A percentile compares a stretch with the other conserved stretches of the same genome.
Conservation (phyloP, 1,140 invertebrate genomes). For the Diorhabda elongata region DNA sequence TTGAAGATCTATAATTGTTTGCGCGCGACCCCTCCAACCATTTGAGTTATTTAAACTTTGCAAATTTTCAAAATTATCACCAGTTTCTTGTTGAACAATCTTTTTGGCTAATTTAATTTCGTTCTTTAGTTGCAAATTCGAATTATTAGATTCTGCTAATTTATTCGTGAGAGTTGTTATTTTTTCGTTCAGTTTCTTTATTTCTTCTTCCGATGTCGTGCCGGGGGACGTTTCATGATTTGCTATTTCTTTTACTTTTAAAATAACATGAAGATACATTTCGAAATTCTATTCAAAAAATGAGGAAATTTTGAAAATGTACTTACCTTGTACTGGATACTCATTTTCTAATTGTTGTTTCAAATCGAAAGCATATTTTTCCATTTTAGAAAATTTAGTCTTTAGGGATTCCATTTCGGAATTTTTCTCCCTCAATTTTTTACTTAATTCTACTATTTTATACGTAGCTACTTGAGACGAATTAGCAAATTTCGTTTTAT, state of each 20-base stretch:
- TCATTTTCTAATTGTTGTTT: conserved; percentile 21
- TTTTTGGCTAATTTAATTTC: conserved; percentile 61
- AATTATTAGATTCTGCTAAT: conserved; percentile 63
- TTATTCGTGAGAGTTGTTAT: conserved; percentile 57
- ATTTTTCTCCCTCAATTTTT: conserved; percentile 48
- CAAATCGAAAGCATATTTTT: conserved; percentile 37
- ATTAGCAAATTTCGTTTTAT: conserved; percentile 17
- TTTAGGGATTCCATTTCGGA: conserved; percentile 47
- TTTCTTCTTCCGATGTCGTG: conserved; percentile 34
- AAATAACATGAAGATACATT: neutral
- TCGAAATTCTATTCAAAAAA: neutral
- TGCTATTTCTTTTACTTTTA: neutral
- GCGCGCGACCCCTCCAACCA: conserved; percentile 66
- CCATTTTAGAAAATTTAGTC: conserved; percentile 44
- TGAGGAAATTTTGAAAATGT: neutral
- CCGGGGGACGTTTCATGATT: neutral
- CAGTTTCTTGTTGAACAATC: conserved; percentile 63
- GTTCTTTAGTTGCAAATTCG: conserved; percentile 59
- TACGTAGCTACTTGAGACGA: conserved; percentile 36
- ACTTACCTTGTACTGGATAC: neutral
- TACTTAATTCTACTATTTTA: conserved; percentile 51
- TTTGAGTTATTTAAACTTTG: conserved; percentile 24
- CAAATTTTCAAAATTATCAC: conserved; percentile 49
- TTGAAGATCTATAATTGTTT: conserved; percentile 63
- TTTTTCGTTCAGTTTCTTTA: conserved; percentile 60